Evolutionary conservation across 1,140 invertebrate species (phyloP).

Genomic region (Sinella curviseta): DNA sequence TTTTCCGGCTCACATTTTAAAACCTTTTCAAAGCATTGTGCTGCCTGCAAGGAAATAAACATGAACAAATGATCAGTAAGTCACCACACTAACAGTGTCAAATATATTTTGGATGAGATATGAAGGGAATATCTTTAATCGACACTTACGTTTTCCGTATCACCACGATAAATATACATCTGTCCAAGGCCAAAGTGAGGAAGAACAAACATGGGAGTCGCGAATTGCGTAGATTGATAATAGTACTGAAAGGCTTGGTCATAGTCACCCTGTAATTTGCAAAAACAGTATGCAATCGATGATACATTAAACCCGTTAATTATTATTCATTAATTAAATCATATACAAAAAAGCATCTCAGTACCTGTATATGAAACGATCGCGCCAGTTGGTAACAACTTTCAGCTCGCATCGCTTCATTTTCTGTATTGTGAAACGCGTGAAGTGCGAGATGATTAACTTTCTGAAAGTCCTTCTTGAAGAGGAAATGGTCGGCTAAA

Average conservation of each 20-base stretch:
- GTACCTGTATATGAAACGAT: conserved; percentile 88
- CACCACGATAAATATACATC: conserved; percentile 97
- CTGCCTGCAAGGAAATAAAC: conserved; percentile 67
- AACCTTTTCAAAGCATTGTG: conserved; percentile 98
- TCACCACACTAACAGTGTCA: neutral
- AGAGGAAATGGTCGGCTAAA: conserved; percentile 99
- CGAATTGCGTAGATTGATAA: conserved; percentile 98
- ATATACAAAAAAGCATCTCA: neutral
- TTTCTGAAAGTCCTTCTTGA: conserved; percentile 86
- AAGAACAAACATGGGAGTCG: conserved; percentile 88
- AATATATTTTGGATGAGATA: neutral
- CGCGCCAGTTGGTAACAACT: conserved; percentile 97
- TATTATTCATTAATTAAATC: neutral
- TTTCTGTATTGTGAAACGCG: conserved; percentile 98
- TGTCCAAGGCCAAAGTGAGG: conserved; percentile 98
- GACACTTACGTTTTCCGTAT: conserved; percentile 90
- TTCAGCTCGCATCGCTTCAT: conserved; percentile 97
- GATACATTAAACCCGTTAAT: neutral
- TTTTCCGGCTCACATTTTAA: conserved; percentile 95
- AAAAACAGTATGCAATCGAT: too few relatives aligned
- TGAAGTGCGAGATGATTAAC: conserved; percentile 94
- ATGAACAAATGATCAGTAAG: neutral
- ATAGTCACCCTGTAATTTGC: conserved; percentile 80
- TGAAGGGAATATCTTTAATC: neutral
- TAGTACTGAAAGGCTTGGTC: conserved; percentile 99